Evolutionary conservation across 2,888 invertebrate genomes (phyloP).

Genomic region (Eupithecia abbreviata): DNA sequence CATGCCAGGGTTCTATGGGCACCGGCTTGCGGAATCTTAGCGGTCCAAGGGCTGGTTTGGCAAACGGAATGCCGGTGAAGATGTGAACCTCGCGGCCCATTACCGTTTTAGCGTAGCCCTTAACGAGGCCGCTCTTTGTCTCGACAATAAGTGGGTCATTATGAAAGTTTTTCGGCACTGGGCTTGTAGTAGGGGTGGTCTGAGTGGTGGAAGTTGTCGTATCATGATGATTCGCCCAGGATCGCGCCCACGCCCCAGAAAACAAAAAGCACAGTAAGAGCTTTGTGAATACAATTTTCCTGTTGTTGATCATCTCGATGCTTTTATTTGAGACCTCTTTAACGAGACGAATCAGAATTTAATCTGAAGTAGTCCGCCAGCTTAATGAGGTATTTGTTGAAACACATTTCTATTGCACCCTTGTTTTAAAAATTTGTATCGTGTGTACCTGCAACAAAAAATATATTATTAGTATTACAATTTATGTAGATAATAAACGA

Average conservation of each 20-base stretch:
- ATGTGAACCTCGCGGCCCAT: conserved; percentile 93
- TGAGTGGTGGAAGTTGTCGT: conserved; percentile 80
- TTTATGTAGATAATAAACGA: not conserved
- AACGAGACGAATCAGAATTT: conserved; percentile 61
- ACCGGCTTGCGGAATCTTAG: conserved; percentile 93
- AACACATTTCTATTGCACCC: conserved; percentile 73
- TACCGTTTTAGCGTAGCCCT: conserved; percentile 91
- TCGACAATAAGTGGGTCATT: conserved; percentile 91
- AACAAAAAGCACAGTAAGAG: conserved; percentile 69
- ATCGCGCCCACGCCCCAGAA: conserved; percentile 67
- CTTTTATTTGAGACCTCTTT: conserved; percentile 45
- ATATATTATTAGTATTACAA: conserved; percentile 23
- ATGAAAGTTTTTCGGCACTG: conserved; percentile 77
- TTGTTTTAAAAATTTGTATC: conserved; percentile 40
- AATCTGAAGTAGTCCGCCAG: conserved; percentile 77
- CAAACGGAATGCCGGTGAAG: conserved; percentile 95
- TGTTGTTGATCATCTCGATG: conserved; percentile 69
- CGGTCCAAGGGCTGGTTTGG: conserved; percentile 93
- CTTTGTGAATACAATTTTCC: conserved; percentile 75
- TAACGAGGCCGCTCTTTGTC: conserved; percentile 91
- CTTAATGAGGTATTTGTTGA: conserved; percentile 73
- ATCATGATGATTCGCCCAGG: conserved; percentile 82
- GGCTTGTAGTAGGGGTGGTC: conserved; percentile 77
- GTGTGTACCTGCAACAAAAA: conserved; percentile 66
- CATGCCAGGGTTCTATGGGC: conserved; percentile 94